Percentiles rank a stretch among this genome's conserved stretches.
These are phyloP conservation scores for Oncorhynchus mykiss DNA, from an alignment of 2,113 vertebrate genomes.

Conservation along the genomic window DNA sequence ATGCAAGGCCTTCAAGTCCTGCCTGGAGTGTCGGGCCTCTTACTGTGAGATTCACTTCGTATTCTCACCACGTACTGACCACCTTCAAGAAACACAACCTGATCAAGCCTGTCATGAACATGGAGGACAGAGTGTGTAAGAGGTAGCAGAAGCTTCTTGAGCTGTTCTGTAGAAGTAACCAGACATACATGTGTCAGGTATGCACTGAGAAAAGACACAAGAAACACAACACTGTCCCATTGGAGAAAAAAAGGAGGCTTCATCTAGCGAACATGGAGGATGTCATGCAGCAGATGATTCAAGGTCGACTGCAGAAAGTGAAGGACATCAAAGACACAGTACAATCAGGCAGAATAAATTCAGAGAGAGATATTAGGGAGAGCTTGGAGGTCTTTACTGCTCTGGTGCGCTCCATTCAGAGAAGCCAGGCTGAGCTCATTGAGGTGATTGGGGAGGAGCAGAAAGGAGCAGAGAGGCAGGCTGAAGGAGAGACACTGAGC, in stretches of 20 bases:
- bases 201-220: conserved; percentile 64
- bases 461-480: conserved; percentile 35
- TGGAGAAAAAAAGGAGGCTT: conserved; percentile 43
- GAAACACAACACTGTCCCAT: conserved; percentile 37
- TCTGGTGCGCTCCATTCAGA: conserved; percentile 47
- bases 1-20: conserved; percentile 83
- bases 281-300: conserved; percentile 47
- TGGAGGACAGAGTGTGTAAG: conserved; percentile 83
- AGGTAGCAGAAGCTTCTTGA: conserved; percentile 84
- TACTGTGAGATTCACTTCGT: conserved; percentile 87
- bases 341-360: conserved; percentile 40
- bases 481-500: conserved; percentile 31
- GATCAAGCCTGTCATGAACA: conserved; percentile 80
- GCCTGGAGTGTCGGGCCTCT: conserved; percentile 78
- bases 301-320: conserved; percentile 39
- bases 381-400: conserved; percentile 3
- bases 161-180: conserved; percentile 82
- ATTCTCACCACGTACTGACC: conserved; percentile 70
- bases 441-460: conserved; percentile 44
- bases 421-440: conserved; percentile 44
- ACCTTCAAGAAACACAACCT: conserved; percentile 83
- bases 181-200: conserved; percentile 82
- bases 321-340: conserved; percentile 39
- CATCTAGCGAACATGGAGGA: conserved; percentile 13
- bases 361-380: conserved; percentile 35